Evolutionary conservation across 2,888 invertebrate genomes (phyloP).

Genomic region (Spatulosminthurus flaviceps): DNA sequence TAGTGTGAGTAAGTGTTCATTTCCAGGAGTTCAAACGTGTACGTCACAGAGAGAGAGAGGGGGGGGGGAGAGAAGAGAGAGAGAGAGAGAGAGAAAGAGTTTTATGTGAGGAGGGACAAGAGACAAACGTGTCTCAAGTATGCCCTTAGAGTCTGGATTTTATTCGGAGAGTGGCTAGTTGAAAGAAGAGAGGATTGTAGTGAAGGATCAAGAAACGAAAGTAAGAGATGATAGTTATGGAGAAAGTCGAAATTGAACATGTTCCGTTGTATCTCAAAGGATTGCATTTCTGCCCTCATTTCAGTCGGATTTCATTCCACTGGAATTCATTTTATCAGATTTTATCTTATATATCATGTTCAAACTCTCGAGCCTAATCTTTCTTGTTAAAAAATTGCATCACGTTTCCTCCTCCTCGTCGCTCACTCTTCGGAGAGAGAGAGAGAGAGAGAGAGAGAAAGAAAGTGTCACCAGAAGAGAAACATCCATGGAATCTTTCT

Average conservation of each 20-base stretch:
- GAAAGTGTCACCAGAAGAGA: neutral
- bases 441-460: neutral
- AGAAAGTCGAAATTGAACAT: neutral
- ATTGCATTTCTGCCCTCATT: neutral
- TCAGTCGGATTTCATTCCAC: conserved; percentile 14
- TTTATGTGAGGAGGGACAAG: no score
- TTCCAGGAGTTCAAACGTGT: no score
- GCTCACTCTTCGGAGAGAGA: neutral
- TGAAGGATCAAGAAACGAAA: neutral
- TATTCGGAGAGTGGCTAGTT: no score
- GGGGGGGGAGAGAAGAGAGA: no score
- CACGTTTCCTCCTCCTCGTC: neutral
- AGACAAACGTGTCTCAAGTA: no score
- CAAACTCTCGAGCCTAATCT: conserved; percentile 9
- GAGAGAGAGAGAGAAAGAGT: no score
- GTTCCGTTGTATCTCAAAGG: conserved; percentile 13
- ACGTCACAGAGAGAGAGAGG: no score
- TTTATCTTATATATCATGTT: conserved; percentile 23
- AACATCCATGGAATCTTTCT: neutral
- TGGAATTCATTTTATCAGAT: conserved; percentile 28
- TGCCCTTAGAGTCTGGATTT: no score
- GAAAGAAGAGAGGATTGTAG: neutral
- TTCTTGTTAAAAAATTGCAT: conserved; percentile 20
- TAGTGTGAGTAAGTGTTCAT: no score
- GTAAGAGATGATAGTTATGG: neutral